These are phyloP conservation scores for Ceryle rudis DNA, from an alignment of 2,797 vertebrate species.

Conservation along the genomic window DNA sequence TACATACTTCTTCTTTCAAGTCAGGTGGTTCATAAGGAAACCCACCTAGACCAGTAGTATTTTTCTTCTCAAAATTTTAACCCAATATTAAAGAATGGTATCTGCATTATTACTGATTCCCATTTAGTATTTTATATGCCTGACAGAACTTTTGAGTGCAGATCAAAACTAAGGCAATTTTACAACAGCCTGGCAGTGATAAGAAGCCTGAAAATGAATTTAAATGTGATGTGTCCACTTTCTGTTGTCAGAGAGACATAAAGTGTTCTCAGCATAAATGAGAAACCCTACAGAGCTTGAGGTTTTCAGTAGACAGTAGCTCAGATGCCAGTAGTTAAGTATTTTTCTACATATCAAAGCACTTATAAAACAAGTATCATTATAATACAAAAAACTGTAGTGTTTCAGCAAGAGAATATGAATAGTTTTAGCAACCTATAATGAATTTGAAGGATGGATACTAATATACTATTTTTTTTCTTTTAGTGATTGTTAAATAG, in stretches of 20 bases:
- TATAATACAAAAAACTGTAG: not conserved
- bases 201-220: not conserved
- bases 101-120: not conserved
- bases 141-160: not conserved
- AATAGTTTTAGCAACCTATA: not conserved
- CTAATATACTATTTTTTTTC: not conserved
- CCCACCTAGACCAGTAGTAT: not conserved
- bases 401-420: not conserved
- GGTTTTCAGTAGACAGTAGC: not conserved
- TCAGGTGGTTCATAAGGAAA: not conserved
- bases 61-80: not conserved
- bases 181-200: not conserved
- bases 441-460: not conserved
- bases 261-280: constrained; percentile 15
- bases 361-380: not conserved
- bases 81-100: not conserved
- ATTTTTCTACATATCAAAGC: not conserved
- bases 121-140: not conserved
- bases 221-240: not conserved
- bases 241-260: not conserved
- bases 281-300: not conserved
- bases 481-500: not conserved
- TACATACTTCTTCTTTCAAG: not conserved
- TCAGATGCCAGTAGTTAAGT: not conserved
- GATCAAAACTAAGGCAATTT: constrained; percentile 7